Conservation (phyloP, 2,888 invertebrate genomes). For the Arctia plantaginis region DNA sequence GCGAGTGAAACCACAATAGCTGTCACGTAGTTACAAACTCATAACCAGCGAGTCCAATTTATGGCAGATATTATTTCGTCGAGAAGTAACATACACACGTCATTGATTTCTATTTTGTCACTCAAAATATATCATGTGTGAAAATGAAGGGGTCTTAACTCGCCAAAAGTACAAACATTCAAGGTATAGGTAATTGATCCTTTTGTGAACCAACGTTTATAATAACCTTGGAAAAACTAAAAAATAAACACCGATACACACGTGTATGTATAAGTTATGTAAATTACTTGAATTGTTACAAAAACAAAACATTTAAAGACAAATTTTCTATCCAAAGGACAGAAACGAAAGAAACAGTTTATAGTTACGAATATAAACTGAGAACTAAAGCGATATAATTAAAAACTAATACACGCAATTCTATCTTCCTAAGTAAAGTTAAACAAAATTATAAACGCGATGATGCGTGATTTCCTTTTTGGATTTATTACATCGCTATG, state of each 20-base stretch:
- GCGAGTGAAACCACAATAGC: constrained; percentile 68
- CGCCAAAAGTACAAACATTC: constrained; percentile 4
- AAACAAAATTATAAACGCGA: too few relatives aligned
- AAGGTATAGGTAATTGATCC: background rate
- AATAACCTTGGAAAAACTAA: background rate
- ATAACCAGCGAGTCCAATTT: constrained; percentile 78
- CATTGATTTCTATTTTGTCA: constrained; percentile 27
- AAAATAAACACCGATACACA: background rate
- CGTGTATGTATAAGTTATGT: background rate
- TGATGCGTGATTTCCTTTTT: too few relatives aligned
- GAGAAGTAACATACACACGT: constrained; percentile 27
- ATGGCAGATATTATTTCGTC: constrained; percentile 63
- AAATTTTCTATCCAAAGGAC: too few relatives aligned
- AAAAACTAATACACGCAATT: too few relatives aligned
- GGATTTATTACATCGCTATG: too few relatives aligned
- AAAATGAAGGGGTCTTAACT: constrained; percentile 8
- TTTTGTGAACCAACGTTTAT: background rate
- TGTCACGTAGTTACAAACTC: constrained; percentile 77
- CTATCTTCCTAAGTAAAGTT: too few relatives aligned
- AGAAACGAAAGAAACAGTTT: too few relatives aligned
- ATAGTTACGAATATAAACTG: too few relatives aligned
- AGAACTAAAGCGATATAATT: too few relatives aligned
- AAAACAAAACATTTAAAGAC: background rate
- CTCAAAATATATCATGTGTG: constrained; percentile 19
- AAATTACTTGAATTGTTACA: background rate